These are phyloP conservation scores for Furcifer pardalis DNA, from an alignment of 2,797 vertebrate species.

Conservation along the genomic window DNA sequence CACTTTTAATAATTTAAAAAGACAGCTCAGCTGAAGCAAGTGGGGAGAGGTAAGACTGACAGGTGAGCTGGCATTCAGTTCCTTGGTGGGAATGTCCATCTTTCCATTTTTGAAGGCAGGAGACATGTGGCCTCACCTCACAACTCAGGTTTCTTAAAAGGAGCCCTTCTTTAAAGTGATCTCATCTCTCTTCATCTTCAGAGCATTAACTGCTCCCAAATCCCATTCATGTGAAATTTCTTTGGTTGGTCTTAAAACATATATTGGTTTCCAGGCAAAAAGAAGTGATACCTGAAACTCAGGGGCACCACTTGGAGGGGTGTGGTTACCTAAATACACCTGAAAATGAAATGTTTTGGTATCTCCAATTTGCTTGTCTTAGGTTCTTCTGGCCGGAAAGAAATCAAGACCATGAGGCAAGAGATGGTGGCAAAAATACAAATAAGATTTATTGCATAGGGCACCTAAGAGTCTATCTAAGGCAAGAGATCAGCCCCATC, in stretches of 20 bases:
- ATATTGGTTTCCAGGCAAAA: background rate
- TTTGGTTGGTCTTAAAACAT: background rate
- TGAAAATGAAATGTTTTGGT: no score
- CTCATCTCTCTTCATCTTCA: background rate
- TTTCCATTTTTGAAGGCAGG: background rate
- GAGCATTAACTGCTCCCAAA: background rate
- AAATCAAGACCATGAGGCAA: no score
- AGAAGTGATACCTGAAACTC: no score
- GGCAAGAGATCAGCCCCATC: no score
- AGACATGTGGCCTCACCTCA: background rate
- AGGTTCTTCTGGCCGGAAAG: no score
- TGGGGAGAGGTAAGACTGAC: background rate
- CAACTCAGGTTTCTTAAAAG: background rate
- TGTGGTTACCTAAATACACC: no score
- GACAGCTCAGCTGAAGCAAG: background rate
- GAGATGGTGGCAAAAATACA: no score
- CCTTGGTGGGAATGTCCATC: background rate
- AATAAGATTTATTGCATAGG: no score
- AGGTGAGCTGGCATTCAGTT: background rate
- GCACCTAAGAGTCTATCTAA: no score
- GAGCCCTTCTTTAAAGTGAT: background rate
- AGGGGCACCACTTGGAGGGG: no score
- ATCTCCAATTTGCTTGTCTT: no score
- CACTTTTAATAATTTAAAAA: background rate
- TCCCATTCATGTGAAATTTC: background rate